These are phyloP conservation scores for Scaptomyza montana DNA, from an alignment of 1,140 invertebrate genomes.

Conservation along the genomic window DNA sequence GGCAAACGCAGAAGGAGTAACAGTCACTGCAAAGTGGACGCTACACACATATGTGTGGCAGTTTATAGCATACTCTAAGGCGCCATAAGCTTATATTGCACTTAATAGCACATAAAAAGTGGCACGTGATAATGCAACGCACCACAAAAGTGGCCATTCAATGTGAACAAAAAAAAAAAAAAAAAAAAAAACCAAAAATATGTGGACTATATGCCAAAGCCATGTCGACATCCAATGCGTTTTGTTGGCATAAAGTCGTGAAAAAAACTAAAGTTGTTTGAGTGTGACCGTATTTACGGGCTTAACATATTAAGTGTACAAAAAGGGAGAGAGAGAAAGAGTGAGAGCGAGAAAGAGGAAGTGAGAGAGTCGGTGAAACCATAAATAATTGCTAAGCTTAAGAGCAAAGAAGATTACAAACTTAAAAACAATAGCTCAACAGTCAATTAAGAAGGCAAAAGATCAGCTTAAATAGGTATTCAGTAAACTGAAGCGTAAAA, in stretches of 20 bases:
- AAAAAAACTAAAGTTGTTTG: slow-evolving; percentile 15
- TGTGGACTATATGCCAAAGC: slow-evolving; percentile 4
- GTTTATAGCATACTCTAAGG: slow-evolving; percentile 77
- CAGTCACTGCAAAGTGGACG: slow-evolving; percentile 53
- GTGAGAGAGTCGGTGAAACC: neutral
- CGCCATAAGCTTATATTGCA: slow-evolving; percentile 73
- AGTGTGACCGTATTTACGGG: slow-evolving; percentile 13
- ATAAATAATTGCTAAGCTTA: slow-evolving; percentile 7
- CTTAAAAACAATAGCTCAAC: neutral
- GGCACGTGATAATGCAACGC: slow-evolving; percentile 76
- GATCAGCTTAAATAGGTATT: neutral
- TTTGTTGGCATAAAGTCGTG: neutral
- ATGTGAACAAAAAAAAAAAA: slow-evolving; percentile 37
- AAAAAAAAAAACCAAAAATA: too few relatives aligned
- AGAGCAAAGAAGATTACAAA: slow-evolving; percentile 1
- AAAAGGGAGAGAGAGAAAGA: neutral
- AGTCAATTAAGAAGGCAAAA: neutral
- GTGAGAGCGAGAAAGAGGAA: neutral
- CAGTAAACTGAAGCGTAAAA: neutral
- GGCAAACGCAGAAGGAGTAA: slow-evolving; percentile 4
- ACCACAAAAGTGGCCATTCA: slow-evolving; percentile 66
- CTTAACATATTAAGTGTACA: slow-evolving; percentile 11
- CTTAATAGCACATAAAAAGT: slow-evolving; percentile 80
- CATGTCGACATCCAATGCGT: slow-evolving; percentile 10
- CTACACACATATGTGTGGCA: slow-evolving; percentile 34